Evolutionary conservation across 2,113 vertebrate species (phyloP), one percentile per base, ranked within the genome.

Genomic region (Peromyscus maniculatus): DNA sequence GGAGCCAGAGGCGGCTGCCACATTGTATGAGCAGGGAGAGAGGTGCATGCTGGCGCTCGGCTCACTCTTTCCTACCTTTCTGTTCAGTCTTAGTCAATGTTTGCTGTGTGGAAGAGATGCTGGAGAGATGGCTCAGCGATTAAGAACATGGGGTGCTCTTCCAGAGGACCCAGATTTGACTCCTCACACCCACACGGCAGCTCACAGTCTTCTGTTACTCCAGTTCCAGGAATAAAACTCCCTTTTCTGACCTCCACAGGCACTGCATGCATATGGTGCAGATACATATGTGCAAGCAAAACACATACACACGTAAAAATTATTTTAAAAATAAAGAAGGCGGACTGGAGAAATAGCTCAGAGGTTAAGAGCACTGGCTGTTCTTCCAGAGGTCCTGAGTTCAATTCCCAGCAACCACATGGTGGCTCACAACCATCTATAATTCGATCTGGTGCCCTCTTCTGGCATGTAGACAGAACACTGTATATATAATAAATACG

Each of bases 1-100:
- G 59, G 22, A 43, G 82, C 3, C 4, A 16, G 21, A 7, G 24
- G 82, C 0, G 1, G 26, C 28, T 3, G 39, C 1, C 13, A 11
- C 15, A 33, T 4, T 31, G 39, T 46, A 33, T 67, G 31, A 86
- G 62, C n/a, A 31, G 83, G 15, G 36, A 66, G 7, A 10, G 22
- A 33, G 11, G 22, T 16, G 6, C 5, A 16, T 31, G 39, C 36
- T 59, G 31, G 16, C 33, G 52, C 13, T 62, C 2, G 0, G 59
- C 15, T 46, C 24, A 9, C n/a, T 5, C 15, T 31, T 10, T 86
- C 5, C 24, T 43, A 24, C n/a, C 82, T 84, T 64, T 66, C 57
- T 84, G 9, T 26, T 43, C n/a, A 31, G n/a, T 17, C 43, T 52
- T 28, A 19, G 62, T 86, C 46, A 86, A 66, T 28, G 8, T 19